Base-by-base conservation (phyloP, 2,113 vertebrate genomes). In the Morone chrysops region DNA sequence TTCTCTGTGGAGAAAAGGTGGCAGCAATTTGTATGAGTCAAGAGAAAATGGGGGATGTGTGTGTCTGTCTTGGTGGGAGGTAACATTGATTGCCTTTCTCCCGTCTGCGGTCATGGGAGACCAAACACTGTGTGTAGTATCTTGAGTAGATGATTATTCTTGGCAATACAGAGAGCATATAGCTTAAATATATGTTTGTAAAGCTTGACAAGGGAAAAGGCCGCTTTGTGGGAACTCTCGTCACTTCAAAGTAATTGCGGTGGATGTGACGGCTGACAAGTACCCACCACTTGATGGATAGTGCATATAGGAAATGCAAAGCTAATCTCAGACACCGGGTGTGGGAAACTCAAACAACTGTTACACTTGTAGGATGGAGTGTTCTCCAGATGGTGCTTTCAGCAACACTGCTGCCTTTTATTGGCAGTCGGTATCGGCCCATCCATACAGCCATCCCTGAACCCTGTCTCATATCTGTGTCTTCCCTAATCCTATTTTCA, bases 271-370 rank as follows among this genome's bases (percentile, higher is more conserved):
- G 41, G 36, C 17, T 25, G 77, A 88, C 83, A 75, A 54, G 75
- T 25, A 57, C 17, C 65, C 69, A 4, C 50, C 71, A 75, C 75
- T 78, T 69, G 87, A 91, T 87, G 87, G 85, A 92, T 84, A 22
- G 81, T 47, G 22, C 59, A 47, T 81, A 78, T 50, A 87, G 43
- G 74, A 80, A 88, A 84, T 85, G 81, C 82, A 78, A 89, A 87
- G 81, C 70, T 48, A 60, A 70, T 82, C 69, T 75, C 72, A 77
- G 59, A 53, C 51, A n/a, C 68, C 4, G 41, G 7, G 62, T 91
- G 90, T 92, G 88, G 88, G 90, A 92, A 93, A 83, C 61, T 82
- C 83, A 91, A 92, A 92, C 84, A 87, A 41, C 51, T 2, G 47
- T 54, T 76, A 14, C 38, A 18, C 51, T 57, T 22, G 31, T 17